These are phyloP conservation scores for Epizoanthus scotinus DNA, from an alignment of 92 coral and sea anemone genomes.

Conservation along the genomic window DNA sequence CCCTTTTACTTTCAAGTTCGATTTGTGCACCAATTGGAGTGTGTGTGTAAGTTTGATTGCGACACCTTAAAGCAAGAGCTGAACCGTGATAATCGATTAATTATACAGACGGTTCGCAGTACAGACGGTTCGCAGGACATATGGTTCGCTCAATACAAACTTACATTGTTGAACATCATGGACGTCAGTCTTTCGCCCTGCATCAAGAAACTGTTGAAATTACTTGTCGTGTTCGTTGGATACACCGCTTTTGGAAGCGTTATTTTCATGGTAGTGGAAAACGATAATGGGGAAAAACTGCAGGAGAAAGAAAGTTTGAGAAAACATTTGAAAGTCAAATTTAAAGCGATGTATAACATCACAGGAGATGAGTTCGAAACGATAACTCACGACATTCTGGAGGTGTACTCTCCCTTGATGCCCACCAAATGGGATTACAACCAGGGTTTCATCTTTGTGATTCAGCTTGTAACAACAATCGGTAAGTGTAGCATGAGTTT, in stretches of 20 bases:
- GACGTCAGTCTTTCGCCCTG: neutral
- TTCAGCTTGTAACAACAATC: slow-evolving; percentile 7
- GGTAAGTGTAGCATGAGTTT: neutral
- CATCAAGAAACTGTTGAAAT: neutral
- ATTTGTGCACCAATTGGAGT: too few relatives aligned
- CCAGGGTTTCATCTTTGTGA: neutral
- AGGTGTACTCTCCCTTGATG: neutral
- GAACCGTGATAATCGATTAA: too few relatives aligned
- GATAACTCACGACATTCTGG: neutral
- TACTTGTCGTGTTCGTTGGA: neutral
- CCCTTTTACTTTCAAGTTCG: too few relatives aligned
- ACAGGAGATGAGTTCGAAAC: neutral
- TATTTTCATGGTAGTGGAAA: neutral
- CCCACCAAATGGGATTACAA: neutral
- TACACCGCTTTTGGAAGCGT: neutral
- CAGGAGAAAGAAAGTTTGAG: neutral
- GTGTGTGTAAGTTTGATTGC: too few relatives aligned
- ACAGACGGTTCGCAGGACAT: too few relatives aligned
- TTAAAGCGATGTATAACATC: neutral
- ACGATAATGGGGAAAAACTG: neutral
- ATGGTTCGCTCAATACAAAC: too few relatives aligned
- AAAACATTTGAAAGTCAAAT: neutral
- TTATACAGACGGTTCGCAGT: too few relatives aligned
- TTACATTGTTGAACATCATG: neutral
- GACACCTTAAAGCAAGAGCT: too few relatives aligned